Conservation (phyloP, 2,888 invertebrate genomes). For the Geophilus truncorum region DNA sequence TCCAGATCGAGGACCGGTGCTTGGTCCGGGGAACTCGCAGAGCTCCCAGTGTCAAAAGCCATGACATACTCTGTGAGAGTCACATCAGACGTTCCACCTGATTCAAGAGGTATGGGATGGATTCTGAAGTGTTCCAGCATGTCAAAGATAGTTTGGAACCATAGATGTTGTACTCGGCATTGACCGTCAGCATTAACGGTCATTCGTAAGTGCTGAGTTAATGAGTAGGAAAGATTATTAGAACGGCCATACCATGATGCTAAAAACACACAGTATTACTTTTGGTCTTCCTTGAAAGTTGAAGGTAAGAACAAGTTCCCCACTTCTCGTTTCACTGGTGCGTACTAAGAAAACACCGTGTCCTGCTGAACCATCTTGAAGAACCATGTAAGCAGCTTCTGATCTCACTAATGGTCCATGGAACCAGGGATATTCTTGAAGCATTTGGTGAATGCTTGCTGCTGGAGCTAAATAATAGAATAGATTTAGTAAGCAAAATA, state of each 20-base stretch:
- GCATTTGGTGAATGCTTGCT: constrained; percentile 63
- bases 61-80: constrained; percentile 83
- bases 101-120: constrained; percentile 92
- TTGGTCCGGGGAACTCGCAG: constrained; percentile 30
- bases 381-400: constrained; percentile 85
- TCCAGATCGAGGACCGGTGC: constrained; percentile 32
- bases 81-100: constrained; percentile 89
- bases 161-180: constrained; percentile 87
- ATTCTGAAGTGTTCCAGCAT: constrained; percentile 95
- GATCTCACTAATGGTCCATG: constrained; percentile 92
- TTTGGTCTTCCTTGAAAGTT: constrained; percentile 84
- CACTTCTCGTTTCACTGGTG: constrained; percentile 91
- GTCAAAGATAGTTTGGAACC: constrained; percentile 93
- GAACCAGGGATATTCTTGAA: constrained; percentile 91
- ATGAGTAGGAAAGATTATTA: no score
- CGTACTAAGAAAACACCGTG: constrained; percentile 94
- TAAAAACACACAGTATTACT: constrained; percentile 53
- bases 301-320: constrained; percentile 96
- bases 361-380: constrained; percentile 77
- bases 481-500: no score
- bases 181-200: constrained; percentile 88
- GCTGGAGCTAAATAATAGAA: no score
- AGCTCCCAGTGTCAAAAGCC: constrained; percentile 32
- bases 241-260: no score
- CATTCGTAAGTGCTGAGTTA: no score